Evolutionary conservation across 2,113 vertebrate genomes (phyloP), one percentile per base, ranked within the genome.

Genomic region (Dromas ardeola): DNA sequence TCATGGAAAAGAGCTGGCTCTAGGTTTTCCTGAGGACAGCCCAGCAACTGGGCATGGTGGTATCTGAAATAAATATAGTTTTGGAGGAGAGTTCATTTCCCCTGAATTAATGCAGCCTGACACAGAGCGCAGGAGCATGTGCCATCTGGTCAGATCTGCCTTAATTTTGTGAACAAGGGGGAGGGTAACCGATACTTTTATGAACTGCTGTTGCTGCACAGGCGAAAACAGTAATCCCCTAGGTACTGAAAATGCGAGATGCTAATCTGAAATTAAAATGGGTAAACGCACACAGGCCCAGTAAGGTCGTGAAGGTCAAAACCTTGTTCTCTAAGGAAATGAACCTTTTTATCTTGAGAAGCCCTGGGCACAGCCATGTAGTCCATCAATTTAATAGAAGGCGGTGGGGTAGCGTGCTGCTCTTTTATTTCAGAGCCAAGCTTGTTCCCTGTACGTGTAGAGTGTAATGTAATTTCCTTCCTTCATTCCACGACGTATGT

Each of bases 261-360:
- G 86, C 71, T 95, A 89, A 95, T 97, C 95, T 93, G 95, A 97
- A 96, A 96, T 97, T 92, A 96, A 97, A 97, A 96, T 91, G 96
- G 62, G 40, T 83, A 79, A 96, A 81, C 3, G 26, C 1, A 0
- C 61, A 86, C 42, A 63, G 79, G 36, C 79, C 77, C 6, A 4
- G 63, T 81, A 91, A 96, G 89, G 73, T 96, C 3, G 0, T 74
- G 80, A 83, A 94, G 89, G 94, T 96, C 91, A 89, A 93, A 96
- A 85, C 72, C 79, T 94, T 86, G 52, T 36, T 93, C 93, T 94
- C 63, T 55, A n/a, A 95, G 89, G 81, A 97, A 94, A 96, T 91
- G 78, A 97, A 79, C 65, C 10, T 79, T 93, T 88, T 84, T 89
- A 84, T 97, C 83, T 86, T 49, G 73, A 95, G 93, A 85, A 90